Evolutionary conservation across 2,888 invertebrate species (phyloP), one percentile per base, ranked within the genome.

Genomic region (Drosophila longiperda): DNA sequence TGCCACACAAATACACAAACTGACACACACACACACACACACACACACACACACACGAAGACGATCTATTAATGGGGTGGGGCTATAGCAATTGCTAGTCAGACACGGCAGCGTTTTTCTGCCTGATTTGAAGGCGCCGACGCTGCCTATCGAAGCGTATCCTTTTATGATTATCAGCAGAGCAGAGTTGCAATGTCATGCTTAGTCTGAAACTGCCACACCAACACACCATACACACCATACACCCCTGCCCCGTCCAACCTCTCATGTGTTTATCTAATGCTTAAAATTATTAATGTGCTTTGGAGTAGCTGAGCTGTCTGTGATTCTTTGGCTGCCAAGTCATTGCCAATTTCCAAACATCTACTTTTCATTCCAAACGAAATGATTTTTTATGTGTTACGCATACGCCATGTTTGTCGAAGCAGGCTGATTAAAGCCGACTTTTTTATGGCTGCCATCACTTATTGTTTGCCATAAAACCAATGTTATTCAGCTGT

Each of bases 21-120:
- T 26, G 26, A 52, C 55, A 38, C 20, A 49, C 55, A 61, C 42
- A 58, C 54, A 50, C 34, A 17, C 57, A 54, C 34, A 66, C 34
- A 60, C 57, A 53, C 52, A 53, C 49, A 57, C 26, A 50, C 40
- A 66, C 48, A 59, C 29, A 57, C 42, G 42, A 15, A 55, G 33
- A 49, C 48, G 38, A 20, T 54, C 55, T 23, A 20, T 49, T 40
- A 32, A 53, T 45, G n/a, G 45, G 45, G 53, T 54, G 36, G 15
- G 52, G n/a, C 57, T 69, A 66, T 58, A 63, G 81, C 66, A 52
- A 75, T 60, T 66, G 87, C 78, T 87, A 87, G 83, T 78, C 80
- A 86, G 87, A 87, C 84, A 82, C 78, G 85, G 79, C 71, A 87
- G 72, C 81, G 76, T 87, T 89, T 87, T 87, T 89, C 87, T 87